Evolutionary conservation across 2,888 invertebrate species (phyloP).

Genomic region (Phorcus lineatus): DNA sequence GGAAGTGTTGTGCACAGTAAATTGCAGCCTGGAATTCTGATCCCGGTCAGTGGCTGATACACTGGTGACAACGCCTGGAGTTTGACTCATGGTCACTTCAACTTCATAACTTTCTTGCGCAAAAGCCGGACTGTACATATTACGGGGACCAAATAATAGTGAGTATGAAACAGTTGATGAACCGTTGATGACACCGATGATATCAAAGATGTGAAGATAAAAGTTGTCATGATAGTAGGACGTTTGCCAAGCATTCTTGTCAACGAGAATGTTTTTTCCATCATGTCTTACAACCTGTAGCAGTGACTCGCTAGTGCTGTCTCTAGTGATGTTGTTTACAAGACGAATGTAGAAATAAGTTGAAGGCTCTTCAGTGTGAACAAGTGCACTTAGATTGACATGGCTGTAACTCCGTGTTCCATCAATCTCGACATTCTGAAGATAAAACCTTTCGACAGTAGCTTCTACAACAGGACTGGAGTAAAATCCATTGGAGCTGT

Average conservation of each 20-base stretch:
- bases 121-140: conserved; percentile 38
- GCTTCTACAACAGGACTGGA: conserved; percentile 21
- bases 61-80: neutral
- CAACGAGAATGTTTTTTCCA: conserved; percentile 30
- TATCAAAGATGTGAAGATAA: conserved; percentile 42
- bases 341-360: conserved; percentile 36
- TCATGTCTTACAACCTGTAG: conserved; percentile 30
- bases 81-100: neutral
- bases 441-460: conserved; percentile 3
- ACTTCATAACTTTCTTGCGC: neutral
- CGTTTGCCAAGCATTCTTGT: conserved; percentile 43
- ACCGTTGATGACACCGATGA: neutral
- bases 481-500: conserved; percentile 41
- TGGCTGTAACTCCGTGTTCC: conserved; percentile 28
- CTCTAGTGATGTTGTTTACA: conserved; percentile 37
- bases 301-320: neutral
- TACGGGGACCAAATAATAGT: conserved; percentile 35
- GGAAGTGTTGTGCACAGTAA: neutral
- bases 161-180: conserved; percentile 13
- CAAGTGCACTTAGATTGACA: conserved; percentile 19
- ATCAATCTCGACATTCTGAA: neutral
- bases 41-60: neutral
- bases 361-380: neutral
- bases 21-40: neutral
- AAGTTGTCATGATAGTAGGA: conserved; percentile 37